Evolutionary conservation across 2,888 invertebrate species (phyloP), one percentile per base, ranked within the genome.

Genomic region (Pelosia muscerda): DNA sequence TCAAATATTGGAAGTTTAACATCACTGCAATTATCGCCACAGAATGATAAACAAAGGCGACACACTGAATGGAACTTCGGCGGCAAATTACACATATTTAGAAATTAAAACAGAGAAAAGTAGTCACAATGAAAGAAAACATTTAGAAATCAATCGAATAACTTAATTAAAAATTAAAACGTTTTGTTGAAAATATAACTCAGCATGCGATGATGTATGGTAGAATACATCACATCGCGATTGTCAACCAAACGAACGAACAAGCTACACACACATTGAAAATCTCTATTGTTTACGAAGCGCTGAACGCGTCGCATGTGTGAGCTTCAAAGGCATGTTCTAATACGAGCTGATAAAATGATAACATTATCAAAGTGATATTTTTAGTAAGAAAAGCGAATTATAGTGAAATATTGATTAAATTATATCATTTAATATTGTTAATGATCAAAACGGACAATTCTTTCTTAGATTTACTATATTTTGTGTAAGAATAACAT

Each of bases 31-130:
- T 95, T 95, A 95, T 95, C 95, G 94, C 96, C 96, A 95, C 95
- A 96, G 92, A 96, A 96, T 95, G 97, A 97, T 96, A 98, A 97
- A 96, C 98, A 98, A 96, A 98, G 97, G 96, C 98, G 97, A 97
- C 98, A 98, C 96, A 98, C 97, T 96, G 97, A 97, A 96, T 97
- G 97, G 96, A 97, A 98, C 96, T 97, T 98, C 96, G 97, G 96
- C 96, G 97, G 97, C 96, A 98, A 97, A 96, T 97, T 97, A 97
- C 97, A 97, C 97, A 97, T 97, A 96, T 97, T 97, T 97, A 95
- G 95, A 94, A 94, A 94, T 90, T 87, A 95, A 92, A 94, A 92
- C 86, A 87, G 86, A 93, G 91, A 91, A 95, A 94, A 88, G 87
- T 88, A 86, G 87, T 88, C 93, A 93, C 95, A 89, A 94, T 85